Base-by-base conservation (phyloP, 2,797 vertebrate genomes). In the Gorsachius magnificus region DNA sequence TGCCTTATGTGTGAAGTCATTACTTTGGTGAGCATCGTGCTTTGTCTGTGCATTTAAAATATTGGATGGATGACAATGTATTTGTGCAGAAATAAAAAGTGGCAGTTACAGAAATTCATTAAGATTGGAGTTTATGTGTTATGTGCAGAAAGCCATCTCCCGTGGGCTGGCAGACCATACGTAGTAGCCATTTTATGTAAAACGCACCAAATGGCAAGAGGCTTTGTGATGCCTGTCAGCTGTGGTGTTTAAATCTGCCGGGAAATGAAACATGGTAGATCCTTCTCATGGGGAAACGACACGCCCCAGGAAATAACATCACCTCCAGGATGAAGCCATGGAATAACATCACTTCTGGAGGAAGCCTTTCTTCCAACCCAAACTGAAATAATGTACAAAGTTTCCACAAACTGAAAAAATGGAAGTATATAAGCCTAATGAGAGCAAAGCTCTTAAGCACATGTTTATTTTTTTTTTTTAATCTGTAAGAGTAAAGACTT, bases 41-140 rank as follows among this genome's bases (percentile, higher is more conserved):
- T 94, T 92, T 85, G 48, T 70, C 72, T 75, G 63, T 93, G 74
- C 45, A 6, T 85, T 86, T 90, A 50, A 81, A 79, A 56, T 85
- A 65, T 3, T 71, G 38, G 70, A 63, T 86, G 64, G 60, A 28
- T 41, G 25, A 33, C 46, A 43, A 25, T 83, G 82, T 94, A 65
- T 93, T 89, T 95, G 90, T 95, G 92, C 56, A 91, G 85, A 92
- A 96, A 97, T 97, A 95, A 97, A 97, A 88, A 75, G n/a, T 19
- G 58, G 24, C 66, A 71, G 33, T 91, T 85, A 75, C 21, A 46
- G 76, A 93, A 89, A 95, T 63, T 33, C 38, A 24, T 10, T 45
- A 74, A n/a, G 48, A 77, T 26, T 36, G 20, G 84, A 89, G 64
- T 89, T 90, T 35, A 17, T 83, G 43, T 65, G 28, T 95, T 87